These are phyloP conservation scores for Pandemis cinnamomeana DNA, from an alignment of 2,888 invertebrate species.

Conservation along the genomic window DNA sequence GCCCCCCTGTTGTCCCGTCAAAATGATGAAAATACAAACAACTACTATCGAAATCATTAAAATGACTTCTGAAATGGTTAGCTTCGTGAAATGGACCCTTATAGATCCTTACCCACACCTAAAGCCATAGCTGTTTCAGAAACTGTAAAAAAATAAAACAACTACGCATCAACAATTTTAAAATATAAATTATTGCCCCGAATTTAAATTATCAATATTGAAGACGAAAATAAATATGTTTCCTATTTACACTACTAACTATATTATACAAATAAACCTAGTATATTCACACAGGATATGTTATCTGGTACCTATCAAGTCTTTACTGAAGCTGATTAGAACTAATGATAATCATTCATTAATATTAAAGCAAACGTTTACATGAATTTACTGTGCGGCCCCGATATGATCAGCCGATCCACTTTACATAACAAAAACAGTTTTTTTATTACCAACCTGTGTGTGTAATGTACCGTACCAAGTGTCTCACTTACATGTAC, in stretches of 20 bases:
- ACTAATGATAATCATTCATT: conserved; percentile 66
- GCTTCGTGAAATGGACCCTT: not conserved
- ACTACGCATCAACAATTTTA: conserved; percentile 68
- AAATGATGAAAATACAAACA: no score
- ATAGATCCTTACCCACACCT: not conserved
- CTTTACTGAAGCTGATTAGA: conserved; percentile 74
- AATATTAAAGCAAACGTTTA: conserved; percentile 59
- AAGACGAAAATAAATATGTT: conserved; percentile 48
- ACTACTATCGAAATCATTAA: not conserved
- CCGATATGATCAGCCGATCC: conserved; percentile 27
- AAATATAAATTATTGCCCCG: conserved; percentile 76
- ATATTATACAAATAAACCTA: conserved; percentile 78
- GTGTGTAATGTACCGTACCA: no score
- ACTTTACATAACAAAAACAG: not conserved
- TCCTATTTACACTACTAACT: conserved; percentile 76
- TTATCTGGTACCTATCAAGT: conserved; percentile 76
- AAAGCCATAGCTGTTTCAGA: not conserved
- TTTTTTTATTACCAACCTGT: not conserved
- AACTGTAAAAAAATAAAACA: conserved; percentile 53
- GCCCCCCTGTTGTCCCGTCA: no score
- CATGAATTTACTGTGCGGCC: conserved; percentile 57
- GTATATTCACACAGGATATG: conserved; percentile 81
- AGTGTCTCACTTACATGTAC: no score
- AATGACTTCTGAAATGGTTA: not conserved
- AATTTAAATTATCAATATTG: conserved; percentile 49